A percentile compares a stretch with the other conserved stretches of the same genome.
Conservation (phyloP, 30 jellyfish, hydroid and myxozoan genomes). For the Hydra vulgaris region DNA sequence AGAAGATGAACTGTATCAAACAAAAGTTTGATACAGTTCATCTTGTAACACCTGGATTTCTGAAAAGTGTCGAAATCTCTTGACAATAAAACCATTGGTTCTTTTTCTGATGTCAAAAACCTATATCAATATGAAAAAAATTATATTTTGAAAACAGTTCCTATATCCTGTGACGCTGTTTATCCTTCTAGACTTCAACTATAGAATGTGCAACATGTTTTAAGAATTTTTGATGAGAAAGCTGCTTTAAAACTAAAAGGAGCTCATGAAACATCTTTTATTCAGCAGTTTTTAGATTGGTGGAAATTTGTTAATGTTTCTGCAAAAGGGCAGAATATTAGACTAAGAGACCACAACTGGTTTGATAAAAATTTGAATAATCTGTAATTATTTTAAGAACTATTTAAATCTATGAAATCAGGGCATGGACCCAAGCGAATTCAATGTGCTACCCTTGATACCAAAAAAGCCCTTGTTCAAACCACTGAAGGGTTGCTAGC, state of each 20-base stretch:
- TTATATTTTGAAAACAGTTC: not conserved
- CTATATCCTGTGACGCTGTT: not conserved
- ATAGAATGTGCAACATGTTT: not conserved
- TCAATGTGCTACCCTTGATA: not conserved
- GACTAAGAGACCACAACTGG: not conserved
- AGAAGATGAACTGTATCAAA: too few species aligned
- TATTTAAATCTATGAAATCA: not conserved
- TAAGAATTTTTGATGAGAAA: not conserved
- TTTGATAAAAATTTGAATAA: not conserved
- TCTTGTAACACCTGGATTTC: not conserved
- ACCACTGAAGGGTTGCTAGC: not conserved
- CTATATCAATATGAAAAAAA: not conserved
- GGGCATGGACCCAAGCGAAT: not conserved
- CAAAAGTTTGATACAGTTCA: too few species aligned
- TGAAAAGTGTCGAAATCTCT: not conserved
- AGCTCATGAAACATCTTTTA: not conserved
- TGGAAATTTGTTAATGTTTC: not conserved
- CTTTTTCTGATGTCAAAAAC: not conserved
- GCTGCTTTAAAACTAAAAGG: not conserved
- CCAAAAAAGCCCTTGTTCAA: not conserved
- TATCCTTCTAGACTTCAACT: not conserved
- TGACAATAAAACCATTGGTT: not conserved
- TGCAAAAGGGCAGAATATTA: not conserved
- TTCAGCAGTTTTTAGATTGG: not conserved
- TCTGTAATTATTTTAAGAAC: not conserved